Evolutionary conservation across 2,888 invertebrate species (phyloP), one percentile per base, ranked within the genome.

Genomic region (Caenorhabditis uteleia): DNA sequence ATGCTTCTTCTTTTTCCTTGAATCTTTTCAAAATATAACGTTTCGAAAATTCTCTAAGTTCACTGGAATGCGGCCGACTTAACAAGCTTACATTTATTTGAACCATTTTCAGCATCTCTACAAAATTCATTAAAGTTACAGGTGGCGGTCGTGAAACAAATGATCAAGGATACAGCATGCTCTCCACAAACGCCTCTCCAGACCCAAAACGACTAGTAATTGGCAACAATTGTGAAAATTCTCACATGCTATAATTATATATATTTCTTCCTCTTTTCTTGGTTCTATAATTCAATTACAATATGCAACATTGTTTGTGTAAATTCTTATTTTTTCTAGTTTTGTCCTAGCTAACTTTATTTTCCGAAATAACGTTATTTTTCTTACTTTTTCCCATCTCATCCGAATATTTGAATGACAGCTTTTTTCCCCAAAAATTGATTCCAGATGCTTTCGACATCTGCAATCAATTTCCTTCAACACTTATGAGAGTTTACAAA

Each of bases 81-180:
- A n/a, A n/a, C n/a, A n/a, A n/a, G n/a, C n/a, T n/a, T n/a, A n/a
- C n/a, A n/a, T n/a, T n/a, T n/a, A n/a, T n/a, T n/a, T n/a, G n/a
- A n/a, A n/a, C n/a, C n/a, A 25, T 44, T 44, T 27, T 16, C 5
- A 25, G 25, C 14, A 10, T 44, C 18, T 25, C 4, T 27, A n/a
- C 10, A 7, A 14, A 34, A 18, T 4, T 7, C 29, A 14, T 29
- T 29, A 33, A 20, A 18, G 21, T 58, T 66, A 14, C 51, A 59
- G 66, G 55, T 12, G 59, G 59, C 16, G 55, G 47, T 20, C 55
- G 44, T 25, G 71, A 71, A 25, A 53, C 56, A 38, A 71, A 68
- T 48, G 68, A 71, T 45, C 71, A 72, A 47, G 73, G 73, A 23
- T 75, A 75, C 68, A 69, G 69, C 38, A 73, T 75, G 72, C 64